phyloP scores from a whole-genome alignment of 2,113 vertebrate genomes.

The Myrmecobius fasciatus region DNA sequence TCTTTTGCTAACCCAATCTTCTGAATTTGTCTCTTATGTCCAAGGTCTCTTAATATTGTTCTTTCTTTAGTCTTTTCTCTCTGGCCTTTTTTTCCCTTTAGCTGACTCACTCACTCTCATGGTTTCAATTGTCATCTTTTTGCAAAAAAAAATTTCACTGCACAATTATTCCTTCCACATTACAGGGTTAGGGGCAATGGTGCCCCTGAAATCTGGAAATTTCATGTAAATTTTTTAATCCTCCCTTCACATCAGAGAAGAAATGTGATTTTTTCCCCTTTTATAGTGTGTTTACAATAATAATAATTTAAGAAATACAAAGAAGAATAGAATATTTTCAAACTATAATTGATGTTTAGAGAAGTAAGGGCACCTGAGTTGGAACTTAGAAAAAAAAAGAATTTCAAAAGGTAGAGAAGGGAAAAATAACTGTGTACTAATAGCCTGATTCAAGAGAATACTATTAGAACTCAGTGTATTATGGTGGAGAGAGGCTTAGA shows the following conservation, averaged over 20 bases:
- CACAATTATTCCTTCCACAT: too few species aligned
- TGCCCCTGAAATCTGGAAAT: too few species aligned
- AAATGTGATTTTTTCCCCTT: too few species aligned
- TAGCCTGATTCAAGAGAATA: background rate
- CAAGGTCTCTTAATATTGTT: background rate
- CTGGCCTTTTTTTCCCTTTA: background rate
- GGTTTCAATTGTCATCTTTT: background rate
- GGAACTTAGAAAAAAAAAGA: background rate
- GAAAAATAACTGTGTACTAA: background rate
- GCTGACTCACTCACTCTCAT: background rate
- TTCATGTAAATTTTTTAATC: too few species aligned
- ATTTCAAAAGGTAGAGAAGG: background rate
- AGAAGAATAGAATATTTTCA: background rate
- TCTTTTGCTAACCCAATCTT: background rate
- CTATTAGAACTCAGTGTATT: background rate
- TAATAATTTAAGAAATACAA: background rate
- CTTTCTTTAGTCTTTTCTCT: background rate
- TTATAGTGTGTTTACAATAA: too few species aligned
- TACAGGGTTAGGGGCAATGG: too few species aligned
- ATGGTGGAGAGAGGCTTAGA: background rate
- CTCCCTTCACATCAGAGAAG: too few species aligned
- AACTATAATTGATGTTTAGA: background rate
- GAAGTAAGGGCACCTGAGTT: background rate
- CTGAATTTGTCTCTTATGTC: background rate
- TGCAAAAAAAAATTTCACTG: background rate